Base-by-base conservation (phyloP, 2,888 invertebrate genomes). In the Trichopoda pennipes region DNA sequence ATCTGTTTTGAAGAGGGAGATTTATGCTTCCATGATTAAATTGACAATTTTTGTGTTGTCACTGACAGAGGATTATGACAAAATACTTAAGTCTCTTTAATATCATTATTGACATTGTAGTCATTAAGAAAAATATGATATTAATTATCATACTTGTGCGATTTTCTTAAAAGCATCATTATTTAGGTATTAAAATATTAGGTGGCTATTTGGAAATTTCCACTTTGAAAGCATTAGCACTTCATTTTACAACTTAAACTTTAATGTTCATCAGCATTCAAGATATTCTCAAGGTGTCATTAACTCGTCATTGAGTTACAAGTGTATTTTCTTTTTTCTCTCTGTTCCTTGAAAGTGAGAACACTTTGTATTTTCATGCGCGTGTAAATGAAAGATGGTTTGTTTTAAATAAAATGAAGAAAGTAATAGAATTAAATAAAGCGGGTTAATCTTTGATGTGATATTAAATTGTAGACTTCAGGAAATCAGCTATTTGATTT, bases 261-360 rank as follows among this genome's bases (percentile, higher is more conserved):
- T 28, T 23, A 68, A 60, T 72, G 68, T 79, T 82, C 75, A 79
- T 79, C 72, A 82, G 82, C 58, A 79, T 82, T 82, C 82, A 82
- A 82, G 79, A 75, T 82, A 75, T 76, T 63, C 79, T 82, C 68
- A 82, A 79, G 82, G 76, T 82, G 82, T 82, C 82, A 82, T 82
- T 82, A 82, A 82, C 79, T 82, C 79, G 47, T 82, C 82, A 75
- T 82, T 82, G 75, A 79, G 72, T 72, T 72, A 32, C 47, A 75
- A 82, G 72, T 55, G 28, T 44, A 44, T 61, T 44, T 28, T 47
- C n/a, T 23, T 10, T 49, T 19, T 49, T 49, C 9, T 0, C 17
- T 10, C 17, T 35, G 21, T 51, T 64, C 3, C 14, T 23, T 38
- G 23, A 28, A 19, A n/a, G 17, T n/a, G 53, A 32, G n/a, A 73